Conservation (phyloP, 2,888 invertebrate species). For the Trisateles emortualis region DNA sequence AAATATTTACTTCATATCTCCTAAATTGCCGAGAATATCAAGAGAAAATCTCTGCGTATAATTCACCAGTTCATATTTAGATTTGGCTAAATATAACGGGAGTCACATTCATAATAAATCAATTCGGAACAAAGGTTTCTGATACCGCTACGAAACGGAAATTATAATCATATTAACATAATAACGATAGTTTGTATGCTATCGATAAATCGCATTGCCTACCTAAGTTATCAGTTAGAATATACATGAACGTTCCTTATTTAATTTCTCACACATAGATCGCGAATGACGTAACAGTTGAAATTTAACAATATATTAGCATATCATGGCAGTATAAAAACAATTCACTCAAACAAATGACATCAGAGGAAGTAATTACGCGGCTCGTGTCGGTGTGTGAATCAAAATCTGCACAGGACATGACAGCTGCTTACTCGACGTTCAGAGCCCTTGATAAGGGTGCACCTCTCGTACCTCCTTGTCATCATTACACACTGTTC, state of each 20-base stretch:
- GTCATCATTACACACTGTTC: constrained; percentile 15
- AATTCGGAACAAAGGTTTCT: background rate
- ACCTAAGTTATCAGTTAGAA: background rate
- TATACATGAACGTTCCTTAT: background rate
- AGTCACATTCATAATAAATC: no score
- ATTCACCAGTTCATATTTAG: background rate
- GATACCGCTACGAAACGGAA: background rate
- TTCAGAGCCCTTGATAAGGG: constrained; percentile 34
- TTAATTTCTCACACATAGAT: background rate
- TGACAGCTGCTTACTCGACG: constrained; percentile 34
- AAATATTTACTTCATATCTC: background rate
- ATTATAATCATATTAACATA: background rate
- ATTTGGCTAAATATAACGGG: background rate
- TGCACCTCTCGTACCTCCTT: constrained; percentile 13
- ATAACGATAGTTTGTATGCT: background rate
- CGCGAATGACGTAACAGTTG: background rate
- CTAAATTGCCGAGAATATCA: background rate
- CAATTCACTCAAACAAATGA: constrained; percentile 11
- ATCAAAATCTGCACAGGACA: constrained; percentile 43
- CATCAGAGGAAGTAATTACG: constrained; percentile 41
- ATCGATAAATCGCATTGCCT: background rate
- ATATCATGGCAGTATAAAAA: background rate
- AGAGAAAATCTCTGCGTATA: background rate
- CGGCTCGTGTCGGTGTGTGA: constrained; percentile 31
- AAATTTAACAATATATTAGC: background rate